phyloP scores from a whole-genome alignment of 2,113 vertebrate species.

The Nansenia antarctica region DNA sequence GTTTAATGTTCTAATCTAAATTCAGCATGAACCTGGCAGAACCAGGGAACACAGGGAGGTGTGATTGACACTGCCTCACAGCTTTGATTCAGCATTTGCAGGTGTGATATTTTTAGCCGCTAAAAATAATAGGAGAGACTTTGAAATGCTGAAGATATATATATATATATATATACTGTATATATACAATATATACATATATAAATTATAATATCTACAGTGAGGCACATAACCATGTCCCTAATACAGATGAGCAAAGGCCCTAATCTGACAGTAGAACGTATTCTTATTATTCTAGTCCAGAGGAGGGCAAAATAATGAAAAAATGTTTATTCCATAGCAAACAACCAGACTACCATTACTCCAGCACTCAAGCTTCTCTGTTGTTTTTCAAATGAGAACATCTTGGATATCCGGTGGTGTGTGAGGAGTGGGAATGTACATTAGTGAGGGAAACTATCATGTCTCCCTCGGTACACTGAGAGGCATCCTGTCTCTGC shows the following conservation, averaged over 20 bases:
- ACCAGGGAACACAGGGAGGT: slow-evolving; percentile 3
- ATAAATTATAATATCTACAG: no score
- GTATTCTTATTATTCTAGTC: background rate
- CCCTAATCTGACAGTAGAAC: background rate
- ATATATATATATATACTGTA: background rate
- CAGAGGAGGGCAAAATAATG: no score
- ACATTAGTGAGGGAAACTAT: no score
- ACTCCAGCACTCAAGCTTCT: no score
- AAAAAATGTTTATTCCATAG: no score
- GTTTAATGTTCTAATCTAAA: slow-evolving; percentile 26
- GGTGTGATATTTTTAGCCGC: slow-evolving; percentile 10
- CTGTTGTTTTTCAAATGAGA: no score
- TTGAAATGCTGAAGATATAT: background rate
- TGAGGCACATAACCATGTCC: background rate
- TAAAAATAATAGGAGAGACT: slow-evolving; percentile 13
- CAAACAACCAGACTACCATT: no score
- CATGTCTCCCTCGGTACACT: no score
- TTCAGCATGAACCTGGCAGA: background rate
- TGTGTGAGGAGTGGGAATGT: no score
- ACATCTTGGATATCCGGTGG: no score
- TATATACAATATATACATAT: background rate
- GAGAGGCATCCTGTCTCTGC: no score
- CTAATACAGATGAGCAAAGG: background rate
- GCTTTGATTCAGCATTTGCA: slow-evolving; percentile 23
- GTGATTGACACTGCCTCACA: slow-evolving; percentile 18